Evolutionary conservation across 1,140 invertebrate species (phyloP).

Genomic region (Ceratosolen fusciceps): DNA sequence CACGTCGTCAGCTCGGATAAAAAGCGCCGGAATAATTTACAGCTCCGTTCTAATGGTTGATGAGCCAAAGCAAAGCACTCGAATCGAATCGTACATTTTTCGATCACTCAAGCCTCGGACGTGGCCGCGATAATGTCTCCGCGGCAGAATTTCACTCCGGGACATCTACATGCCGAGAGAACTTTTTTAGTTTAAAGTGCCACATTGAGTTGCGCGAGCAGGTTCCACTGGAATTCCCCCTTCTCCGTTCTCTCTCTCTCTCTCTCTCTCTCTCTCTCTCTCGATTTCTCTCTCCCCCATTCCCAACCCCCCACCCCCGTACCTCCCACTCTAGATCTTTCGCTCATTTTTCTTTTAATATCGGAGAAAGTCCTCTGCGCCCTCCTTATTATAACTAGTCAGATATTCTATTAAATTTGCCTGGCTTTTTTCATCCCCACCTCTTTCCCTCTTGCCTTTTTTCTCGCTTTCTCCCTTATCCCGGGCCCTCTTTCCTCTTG

Average conservation of each 20-base stretch:
- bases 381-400: background rate
- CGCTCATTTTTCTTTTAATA: background rate
- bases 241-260: background rate
- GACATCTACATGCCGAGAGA: background rate
- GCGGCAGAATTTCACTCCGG: background rate
- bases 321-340: background rate
- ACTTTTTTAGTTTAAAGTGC: slow-evolving; percentile 8
- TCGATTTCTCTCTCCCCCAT: background rate
- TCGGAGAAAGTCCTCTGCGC: background rate
- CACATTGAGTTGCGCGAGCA: background rate
- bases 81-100: background rate
- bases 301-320: background rate
- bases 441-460: too few species aligned
- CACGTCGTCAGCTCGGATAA: background rate
- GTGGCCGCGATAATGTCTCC: background rate
- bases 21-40: slow-evolving; percentile 1
- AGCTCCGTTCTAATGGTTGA: background rate
- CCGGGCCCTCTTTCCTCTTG: background rate
- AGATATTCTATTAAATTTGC: background rate
- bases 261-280: background rate
- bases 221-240: background rate
- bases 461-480: too few species aligned
- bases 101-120: background rate
- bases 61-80: background rate
- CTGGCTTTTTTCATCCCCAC: background rate